Evolutionary conservation across 2,113 vertebrate species (phyloP), one percentile per base, ranked within the genome.

Genomic region (Conger conger): DNA sequence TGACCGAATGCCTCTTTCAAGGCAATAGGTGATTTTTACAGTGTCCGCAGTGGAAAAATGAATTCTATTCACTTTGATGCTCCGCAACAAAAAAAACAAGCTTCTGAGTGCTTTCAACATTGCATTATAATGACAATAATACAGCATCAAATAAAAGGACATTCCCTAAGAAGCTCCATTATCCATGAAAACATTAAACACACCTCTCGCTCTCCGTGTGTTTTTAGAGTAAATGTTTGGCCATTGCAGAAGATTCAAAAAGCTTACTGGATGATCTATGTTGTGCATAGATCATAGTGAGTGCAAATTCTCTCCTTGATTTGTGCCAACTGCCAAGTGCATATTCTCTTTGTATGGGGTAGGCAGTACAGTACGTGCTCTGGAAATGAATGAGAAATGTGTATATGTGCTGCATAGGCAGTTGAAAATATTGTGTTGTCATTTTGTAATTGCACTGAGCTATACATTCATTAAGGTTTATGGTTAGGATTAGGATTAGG

Each of bases 61-160:
- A 45, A 81, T n/a, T 81, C 3, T 81, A 33, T 53, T 81, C 15
- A 78, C 17, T 78, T 18, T 78, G 76, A 37, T 53, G 80, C 80
- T 33, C 1, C 42, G n/a, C 27, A 17, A 18, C 15, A 50, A 30
- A 81, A 81, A 27, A 81, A 81, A 81, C 35, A 38, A 9, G 35
- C 36, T 82, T 68, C 54, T 13, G 23, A 73, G 7, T 20, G 35
- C 57, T 50, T 13, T 73, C 27, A 3, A 11, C n/a, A 7, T 33
- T 33, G n/a, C 11, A 63, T 63, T 63, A 23, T 27, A 63, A 27
- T 33, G 9, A 73, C 1, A 27, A 68, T 68, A n/a, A 73, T 73
- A 33, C n/a, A 33, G 27, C n/a, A 30, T 73, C 68, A 73, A 33
- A 73, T 8, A 33, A 73, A 73, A 27, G 27, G 27, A 33, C 68